Percentiles rank a stretch among this genome's conserved stretches.
Evolutionary conservation across 2,797 vertebrate genomes (phyloP).

Genomic region (Staurois parvus): DNA sequence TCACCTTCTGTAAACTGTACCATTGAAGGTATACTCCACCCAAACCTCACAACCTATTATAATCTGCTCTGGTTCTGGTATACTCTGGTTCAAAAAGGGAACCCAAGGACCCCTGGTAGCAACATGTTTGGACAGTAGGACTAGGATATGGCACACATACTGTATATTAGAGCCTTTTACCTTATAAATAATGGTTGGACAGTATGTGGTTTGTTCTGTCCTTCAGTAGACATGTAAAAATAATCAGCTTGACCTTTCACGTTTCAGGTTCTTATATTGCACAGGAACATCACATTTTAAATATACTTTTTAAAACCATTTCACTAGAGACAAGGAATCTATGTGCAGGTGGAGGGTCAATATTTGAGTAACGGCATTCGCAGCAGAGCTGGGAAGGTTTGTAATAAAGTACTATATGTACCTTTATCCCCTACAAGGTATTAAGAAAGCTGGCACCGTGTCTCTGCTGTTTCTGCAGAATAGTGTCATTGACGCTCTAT

Average conservation of each 20-base stretch:
- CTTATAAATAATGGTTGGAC: too few species aligned
- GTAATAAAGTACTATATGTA: background rate
- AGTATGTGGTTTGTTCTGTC: background rate
- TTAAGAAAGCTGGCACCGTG: slow-evolving; percentile 5
- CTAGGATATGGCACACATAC: too few species aligned
- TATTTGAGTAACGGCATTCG: slow-evolving; percentile 7
- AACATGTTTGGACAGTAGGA: background rate
- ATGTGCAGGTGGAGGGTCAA: background rate
- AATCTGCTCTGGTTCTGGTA: too few species aligned
- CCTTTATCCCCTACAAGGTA: slow-evolving; percentile 23
- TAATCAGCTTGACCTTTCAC: slow-evolving; percentile 14
- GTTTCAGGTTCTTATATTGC: background rate
- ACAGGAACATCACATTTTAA: background rate
- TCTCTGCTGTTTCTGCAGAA: slow-evolving; percentile 38
- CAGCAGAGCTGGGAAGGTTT: background rate
- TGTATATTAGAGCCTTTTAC: too few species aligned
- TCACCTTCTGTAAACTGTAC: background rate
- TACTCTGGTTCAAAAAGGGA: background rate
- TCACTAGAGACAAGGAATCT: slow-evolving; percentile 6
- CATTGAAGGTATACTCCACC: too few species aligned
- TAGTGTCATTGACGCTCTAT: slow-evolving; percentile 45
- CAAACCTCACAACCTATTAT: too few species aligned
- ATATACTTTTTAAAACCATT: background rate
- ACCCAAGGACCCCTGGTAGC: background rate
- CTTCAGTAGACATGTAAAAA: background rate